Conservation (phyloP, 1,140 invertebrate species). For the Hesperophylax magnus region DNA sequence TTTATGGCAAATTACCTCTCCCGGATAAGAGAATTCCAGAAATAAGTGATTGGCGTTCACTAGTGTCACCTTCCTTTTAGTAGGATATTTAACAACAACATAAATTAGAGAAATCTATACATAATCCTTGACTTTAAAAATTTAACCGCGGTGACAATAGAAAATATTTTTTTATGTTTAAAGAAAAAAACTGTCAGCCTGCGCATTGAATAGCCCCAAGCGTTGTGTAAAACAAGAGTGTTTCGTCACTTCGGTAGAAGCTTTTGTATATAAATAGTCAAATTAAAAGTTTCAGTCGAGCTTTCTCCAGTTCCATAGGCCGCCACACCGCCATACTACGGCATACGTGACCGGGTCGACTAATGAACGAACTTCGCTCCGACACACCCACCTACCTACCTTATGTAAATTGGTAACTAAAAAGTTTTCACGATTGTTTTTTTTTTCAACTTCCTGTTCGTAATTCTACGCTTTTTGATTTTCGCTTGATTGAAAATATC, state of each 20-base stretch:
- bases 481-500: too few relatives aligned
- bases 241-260: conserved; percentile 45
- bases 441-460: not conserved
- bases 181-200: not conserved
- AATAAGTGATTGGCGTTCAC: too few relatives aligned
- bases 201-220: not conserved
- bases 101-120: too few relatives aligned
- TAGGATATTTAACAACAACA: too few relatives aligned
- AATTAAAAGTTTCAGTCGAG: conserved; percentile 45
- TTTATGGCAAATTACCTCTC: too few relatives aligned
- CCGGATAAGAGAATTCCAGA: too few relatives aligned
- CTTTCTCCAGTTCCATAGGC: conserved; percentile 5
- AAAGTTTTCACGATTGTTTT: conserved; percentile 5
- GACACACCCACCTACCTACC: not conserved
- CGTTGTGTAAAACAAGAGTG: conserved; percentile 36
- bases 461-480: too few relatives aligned
- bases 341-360: conserved; percentile 13
- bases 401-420: not conserved
- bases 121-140: too few relatives aligned
- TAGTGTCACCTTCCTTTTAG: too few relatives aligned
- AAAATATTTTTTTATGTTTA: not conserved
- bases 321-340: conserved; percentile 1
- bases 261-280: conserved; percentile 51
- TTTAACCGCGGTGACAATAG: too few relatives aligned
- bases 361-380: conserved; percentile 25